Base-by-base conservation (phyloP, 2,888 invertebrate genomes). In the Hedya salicella region DNA sequence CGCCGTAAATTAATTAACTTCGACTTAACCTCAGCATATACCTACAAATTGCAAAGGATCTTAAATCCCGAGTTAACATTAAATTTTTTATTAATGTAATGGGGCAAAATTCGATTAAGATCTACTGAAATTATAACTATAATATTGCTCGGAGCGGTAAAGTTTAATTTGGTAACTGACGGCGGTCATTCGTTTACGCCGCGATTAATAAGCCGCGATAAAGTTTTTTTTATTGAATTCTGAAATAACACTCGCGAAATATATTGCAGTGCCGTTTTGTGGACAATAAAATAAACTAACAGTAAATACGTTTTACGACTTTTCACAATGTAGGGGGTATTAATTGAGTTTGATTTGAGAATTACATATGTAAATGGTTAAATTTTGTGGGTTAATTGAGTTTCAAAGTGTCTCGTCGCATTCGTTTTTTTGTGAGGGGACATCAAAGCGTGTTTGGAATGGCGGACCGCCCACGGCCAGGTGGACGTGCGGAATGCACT, bases 1-100 rank as follows among this genome's bases (percentile, higher is more conserved):
- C 70, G 75, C 75, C 74, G 85, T 86, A 85, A 86, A 91, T 90
- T 89, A 89, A 89, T 88, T 88, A 89, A 89, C 85, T 82, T 81
- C 79, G 80, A 84, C 81, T 85, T 83, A 84, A 83, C 83, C 82
- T 79, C 74, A 69, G 71, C 76, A 79, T 81, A 80, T 61, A 66
- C 61, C 66, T 78, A 78, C 80, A 80, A 82, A 80, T 77, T 78
- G 80, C 75, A 76, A 77, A 79, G 73, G 69, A 73, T 76, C 70
- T 61, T 49, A 61, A 54, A 60, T 30, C 50, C 52, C 17, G 39
- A 65, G 52, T 66, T 66, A 36, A 62, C 49, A 21, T 40, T 44
- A 30, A 25, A 48, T 46, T 62, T 64, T 56, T 64, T 59, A 59
- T 48, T 32, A 48, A 52, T n/a, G 53, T 54, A 62, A 56, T 36